Percentiles rank a stretch among this genome's conserved stretches.
phyloP scores from a whole-genome alignment of 2,113 vertebrate species.

The Hiodon alosoides region DNA sequence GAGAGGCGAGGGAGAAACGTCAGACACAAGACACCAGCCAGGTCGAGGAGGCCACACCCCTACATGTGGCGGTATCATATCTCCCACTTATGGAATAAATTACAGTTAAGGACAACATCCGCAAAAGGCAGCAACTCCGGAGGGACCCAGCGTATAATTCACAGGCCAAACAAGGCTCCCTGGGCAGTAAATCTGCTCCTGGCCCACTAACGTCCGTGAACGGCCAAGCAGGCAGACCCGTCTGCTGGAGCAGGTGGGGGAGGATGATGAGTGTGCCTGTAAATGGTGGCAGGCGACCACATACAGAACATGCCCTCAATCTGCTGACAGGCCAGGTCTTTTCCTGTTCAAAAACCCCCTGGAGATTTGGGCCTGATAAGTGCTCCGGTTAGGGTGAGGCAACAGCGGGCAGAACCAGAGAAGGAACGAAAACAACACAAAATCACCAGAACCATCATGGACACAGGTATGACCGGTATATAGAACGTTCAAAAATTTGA shows the following conservation, averaged over 20 bases:
- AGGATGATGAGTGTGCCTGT: neutral
- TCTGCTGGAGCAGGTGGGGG: neutral
- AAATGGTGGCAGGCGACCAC: neutral
- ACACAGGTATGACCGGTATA: no score
- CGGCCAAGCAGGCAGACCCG: neutral
- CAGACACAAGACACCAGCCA: neutral
- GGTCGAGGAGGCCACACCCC: neutral
- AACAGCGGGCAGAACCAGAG: no score
- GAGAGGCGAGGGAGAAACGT: slow-evolving; percentile 16
- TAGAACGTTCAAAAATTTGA: no score
- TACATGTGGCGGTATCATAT: neutral
- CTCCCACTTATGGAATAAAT: neutral
- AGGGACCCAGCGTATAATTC: neutral
- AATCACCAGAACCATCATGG: no score
- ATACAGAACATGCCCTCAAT: neutral
- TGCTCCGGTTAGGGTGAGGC: no score
- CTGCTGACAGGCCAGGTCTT: neutral
- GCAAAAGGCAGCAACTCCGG: neutral
- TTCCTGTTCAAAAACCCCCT: no score
- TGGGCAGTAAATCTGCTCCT: neutral
- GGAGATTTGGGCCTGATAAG: neutral
- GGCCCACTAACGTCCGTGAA: neutral
- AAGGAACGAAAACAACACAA: no score
- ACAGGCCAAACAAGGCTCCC: neutral
- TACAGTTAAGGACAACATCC: neutral